Conservation (phyloP, 2,797 vertebrate species). For the Cyclura pinguis region DNA sequence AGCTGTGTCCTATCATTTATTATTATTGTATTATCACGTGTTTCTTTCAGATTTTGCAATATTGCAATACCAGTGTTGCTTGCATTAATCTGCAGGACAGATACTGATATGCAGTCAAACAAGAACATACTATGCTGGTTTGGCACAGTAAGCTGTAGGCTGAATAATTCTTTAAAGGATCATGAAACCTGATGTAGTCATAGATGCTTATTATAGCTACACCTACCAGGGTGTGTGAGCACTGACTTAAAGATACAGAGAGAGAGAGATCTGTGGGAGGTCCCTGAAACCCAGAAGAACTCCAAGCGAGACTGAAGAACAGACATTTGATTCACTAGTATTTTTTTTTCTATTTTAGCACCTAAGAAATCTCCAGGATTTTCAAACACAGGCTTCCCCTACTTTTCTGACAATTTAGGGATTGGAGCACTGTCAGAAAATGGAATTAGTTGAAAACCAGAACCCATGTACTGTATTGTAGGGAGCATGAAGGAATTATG, state of each 20-base stretch:
- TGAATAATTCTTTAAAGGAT: neutral
- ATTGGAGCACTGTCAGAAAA: no score
- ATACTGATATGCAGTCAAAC: conserved; percentile 13
- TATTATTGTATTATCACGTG: neutral
- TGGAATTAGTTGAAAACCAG: no score
- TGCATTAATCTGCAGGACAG: neutral
- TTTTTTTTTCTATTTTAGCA: neutral
- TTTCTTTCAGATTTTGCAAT: neutral
- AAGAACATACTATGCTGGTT: neutral
- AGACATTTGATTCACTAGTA: neutral
- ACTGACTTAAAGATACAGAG: neutral
- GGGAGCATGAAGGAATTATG: no score
- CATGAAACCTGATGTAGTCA: conserved; percentile 18
- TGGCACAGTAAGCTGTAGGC: neutral
- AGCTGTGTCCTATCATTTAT: neutral
- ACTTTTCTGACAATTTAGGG: no score
- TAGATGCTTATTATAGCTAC: conserved; percentile 2
- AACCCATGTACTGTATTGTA: no score
- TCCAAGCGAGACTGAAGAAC: neutral
- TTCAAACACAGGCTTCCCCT: neutral
- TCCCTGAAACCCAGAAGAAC: neutral
- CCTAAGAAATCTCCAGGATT: neutral
- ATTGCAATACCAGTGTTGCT: conserved; percentile 9
- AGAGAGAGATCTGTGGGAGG: neutral
- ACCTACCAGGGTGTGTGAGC: neutral